Base-by-base conservation (phyloP, 2,113 vertebrate genomes). In the Benitochromis conjunctus region DNA sequence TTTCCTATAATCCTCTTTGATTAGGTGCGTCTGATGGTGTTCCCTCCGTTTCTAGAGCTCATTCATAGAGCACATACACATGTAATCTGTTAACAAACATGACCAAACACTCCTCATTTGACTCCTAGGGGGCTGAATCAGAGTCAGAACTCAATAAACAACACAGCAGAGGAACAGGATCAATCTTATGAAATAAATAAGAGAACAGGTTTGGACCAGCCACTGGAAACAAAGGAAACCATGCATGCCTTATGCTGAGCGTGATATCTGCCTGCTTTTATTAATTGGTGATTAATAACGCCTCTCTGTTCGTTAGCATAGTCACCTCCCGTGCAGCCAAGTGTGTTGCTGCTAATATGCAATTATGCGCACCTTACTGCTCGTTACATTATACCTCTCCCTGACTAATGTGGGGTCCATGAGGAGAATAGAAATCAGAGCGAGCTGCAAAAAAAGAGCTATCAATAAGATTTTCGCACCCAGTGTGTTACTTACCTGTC, bases 341-440 rank as follows among this genome's bases (percentile, higher is more conserved):
- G 97, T 98, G 97, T 98, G 97, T 96, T 97, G 97, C 97, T 96
- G 97, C 97, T 98, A 98, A 98, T 98, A 98, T 98, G 97, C 97
- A 98, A 98, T 98, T 98, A 98, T 97, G 96, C 95, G 95, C 96
- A 97, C 97, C 97, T 98, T 98, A 96, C 60, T 97, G 97, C 96
- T 97, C 97, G 97, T 98, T 98, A 98, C 96, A 97, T 97, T 97
- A 97, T 97, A 97, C 93, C 90, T 94, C 91, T 95, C 96, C 96
- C 97, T 97, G 97, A 97, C 95, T 91, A 97, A 98, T 98, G 97
- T 97, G 96, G 95, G 96, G 95, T 97, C 97, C 97, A 97, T 94
- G 96, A 98, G 97, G 96, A 96, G 97, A 97, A 98, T 97, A 96
- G 96, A 96, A 94, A 97, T 93, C 94, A 94, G 90, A 95, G 92